A percentile compares a stretch with the other conserved stretches of the same genome.
phyloP scores from a whole-genome alignment of 30 jellyfish, hydroid and myxozoan genomes.

The Aurelia aurita region DNA sequence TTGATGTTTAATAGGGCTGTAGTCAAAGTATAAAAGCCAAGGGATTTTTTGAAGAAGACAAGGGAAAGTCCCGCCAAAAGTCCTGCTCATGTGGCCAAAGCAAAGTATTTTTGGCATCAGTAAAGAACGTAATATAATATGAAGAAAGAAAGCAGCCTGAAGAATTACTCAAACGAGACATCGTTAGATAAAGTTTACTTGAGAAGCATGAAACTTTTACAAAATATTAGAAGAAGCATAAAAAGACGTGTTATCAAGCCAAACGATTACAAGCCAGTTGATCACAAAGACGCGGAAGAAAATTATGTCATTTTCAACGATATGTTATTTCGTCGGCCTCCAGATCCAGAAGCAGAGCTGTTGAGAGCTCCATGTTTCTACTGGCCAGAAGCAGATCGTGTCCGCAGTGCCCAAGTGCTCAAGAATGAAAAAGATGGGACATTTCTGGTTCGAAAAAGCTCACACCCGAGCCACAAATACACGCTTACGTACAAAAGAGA shows the following conservation, averaged over 20 bases:
- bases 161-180: too few relatives aligned
- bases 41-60: too few relatives aligned
- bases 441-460: conserved; percentile 50
- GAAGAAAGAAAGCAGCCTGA: not conserved
- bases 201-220: not conserved
- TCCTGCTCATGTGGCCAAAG: too few relatives aligned
- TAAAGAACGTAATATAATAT: not conserved
- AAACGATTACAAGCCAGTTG: not conserved
- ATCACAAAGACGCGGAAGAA: not conserved
- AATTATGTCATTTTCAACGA: not conserved
- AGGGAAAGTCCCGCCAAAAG: too few relatives aligned
- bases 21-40: too few relatives aligned
- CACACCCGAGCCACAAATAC: conserved; percentile 37
- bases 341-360: conserved; percentile 33
- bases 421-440: conserved; percentile 33
- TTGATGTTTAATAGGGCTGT: too few relatives aligned
- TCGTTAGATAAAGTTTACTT: not conserved
- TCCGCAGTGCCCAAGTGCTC: conserved; percentile 3
- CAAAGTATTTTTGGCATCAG: too few relatives aligned
- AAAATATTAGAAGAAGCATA: not conserved
- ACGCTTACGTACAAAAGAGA: conserved; percentile 52
- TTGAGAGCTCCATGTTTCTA: conserved; percentile 47
- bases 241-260: not conserved
- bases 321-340: not conserved
- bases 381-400: conserved; percentile 56